Percentiles rank a stretch among this genome's conserved stretches.
These are phyloP conservation scores for Ranitomeya imitator DNA, from an alignment of 2,113 vertebrate genomes.

Conservation along the genomic window DNA sequence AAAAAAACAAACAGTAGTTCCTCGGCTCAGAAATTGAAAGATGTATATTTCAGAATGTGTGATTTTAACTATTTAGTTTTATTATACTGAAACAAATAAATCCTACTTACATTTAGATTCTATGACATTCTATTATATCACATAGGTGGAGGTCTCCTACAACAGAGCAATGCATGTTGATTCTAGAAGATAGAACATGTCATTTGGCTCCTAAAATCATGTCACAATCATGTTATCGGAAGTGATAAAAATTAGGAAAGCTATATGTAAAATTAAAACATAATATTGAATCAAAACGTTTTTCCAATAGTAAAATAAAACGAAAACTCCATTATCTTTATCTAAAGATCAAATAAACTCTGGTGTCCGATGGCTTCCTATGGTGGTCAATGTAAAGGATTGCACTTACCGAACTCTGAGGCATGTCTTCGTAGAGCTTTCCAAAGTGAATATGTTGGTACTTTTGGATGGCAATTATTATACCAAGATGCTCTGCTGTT, in stretches of 20 bases:
- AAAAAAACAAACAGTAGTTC: too few relatives aligned
- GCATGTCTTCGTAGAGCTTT: constrained; percentile 25
- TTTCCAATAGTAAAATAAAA: background rate
- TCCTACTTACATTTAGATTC: background rate
- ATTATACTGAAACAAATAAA: background rate
- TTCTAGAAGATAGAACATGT: background rate
- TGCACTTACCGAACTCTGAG: constrained; percentile 39
- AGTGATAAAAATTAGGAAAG: background rate
- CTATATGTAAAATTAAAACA: background rate
- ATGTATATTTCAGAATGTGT: too few relatives aligned
- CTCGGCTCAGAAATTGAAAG: too few relatives aligned
- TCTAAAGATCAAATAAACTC: background rate
- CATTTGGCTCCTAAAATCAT: background rate
- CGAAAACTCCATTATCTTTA: background rate
- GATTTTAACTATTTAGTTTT: background rate
- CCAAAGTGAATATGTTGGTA: constrained; percentile 5
- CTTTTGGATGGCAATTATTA: constrained; percentile 5
- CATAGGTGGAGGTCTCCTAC: background rate
- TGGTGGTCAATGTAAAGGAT: background rate
- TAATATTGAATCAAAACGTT: background rate
- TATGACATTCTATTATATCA: too few relatives aligned
- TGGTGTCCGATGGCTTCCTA: background rate
- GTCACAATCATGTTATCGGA: background rate
- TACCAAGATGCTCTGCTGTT: constrained; percentile 9
- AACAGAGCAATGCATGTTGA: background rate